phyloP scores from a whole-genome alignment of 1,140 invertebrate genomes.

The Bombus breviceps region DNA sequence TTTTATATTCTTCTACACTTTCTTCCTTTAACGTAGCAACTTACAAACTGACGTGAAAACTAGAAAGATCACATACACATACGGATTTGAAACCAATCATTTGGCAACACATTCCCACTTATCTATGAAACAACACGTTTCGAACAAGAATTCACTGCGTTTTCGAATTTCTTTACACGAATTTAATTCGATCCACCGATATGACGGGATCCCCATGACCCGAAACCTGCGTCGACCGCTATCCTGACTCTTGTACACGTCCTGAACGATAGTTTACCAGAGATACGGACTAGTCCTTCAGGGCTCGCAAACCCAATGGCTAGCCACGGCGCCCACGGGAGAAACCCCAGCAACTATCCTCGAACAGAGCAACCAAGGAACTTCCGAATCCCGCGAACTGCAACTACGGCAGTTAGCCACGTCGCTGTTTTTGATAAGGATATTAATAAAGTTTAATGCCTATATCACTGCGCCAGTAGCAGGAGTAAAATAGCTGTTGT shows the following conservation, averaged over 20 bases:
- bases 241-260: conserved; percentile 66
- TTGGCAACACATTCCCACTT: neutral
- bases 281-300: conserved; percentile 76
- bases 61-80: too few relatives aligned
- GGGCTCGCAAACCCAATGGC: conserved; percentile 74
- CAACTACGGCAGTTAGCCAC: conserved; percentile 71
- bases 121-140: neutral
- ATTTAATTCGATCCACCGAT: conserved; percentile 28
- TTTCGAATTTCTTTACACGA: conserved; percentile 1
- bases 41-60: too few relatives aligned
- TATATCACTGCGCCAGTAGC: conserved; percentile 35
- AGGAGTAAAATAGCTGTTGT: neutral
- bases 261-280: conserved; percentile 73
- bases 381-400: conserved; percentile 70
- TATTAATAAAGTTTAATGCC: conserved; percentile 78
- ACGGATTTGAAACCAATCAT: neutral
- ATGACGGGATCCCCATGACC: neutral
- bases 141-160: neutral
- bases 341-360: conserved; percentile 69
- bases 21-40: neutral
- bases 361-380: conserved; percentile 65
- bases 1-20: too few relatives aligned
- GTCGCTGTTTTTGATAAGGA: conserved; percentile 77
- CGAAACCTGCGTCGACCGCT: conserved; percentile 53
- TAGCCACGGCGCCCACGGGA: conserved; percentile 76